These are phyloP conservation scores for silkworm (Bombyx mori) DNA, from an alignment of 1,140 invertebrate genomes.

Conservation along the genomic window DNA sequence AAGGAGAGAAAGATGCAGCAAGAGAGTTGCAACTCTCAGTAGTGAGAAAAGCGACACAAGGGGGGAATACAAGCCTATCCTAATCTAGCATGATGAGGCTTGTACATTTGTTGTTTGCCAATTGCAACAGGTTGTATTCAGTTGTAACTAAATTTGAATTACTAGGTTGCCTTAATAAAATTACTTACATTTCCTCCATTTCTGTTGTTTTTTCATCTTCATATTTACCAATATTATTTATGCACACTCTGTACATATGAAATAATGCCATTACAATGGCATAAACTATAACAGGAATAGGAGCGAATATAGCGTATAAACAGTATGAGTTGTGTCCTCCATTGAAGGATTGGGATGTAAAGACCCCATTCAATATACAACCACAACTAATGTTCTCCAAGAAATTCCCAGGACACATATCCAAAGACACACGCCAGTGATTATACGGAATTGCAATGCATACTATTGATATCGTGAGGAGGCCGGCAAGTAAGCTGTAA, in stretches of 20 bases:
- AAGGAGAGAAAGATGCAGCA: too few species aligned
- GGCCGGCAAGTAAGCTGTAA: conserved; percentile 66
- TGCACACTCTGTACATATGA: conserved; percentile 78
- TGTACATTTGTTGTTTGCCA: too few species aligned
- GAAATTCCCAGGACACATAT: conserved; percentile 72
- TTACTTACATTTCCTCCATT: conserved; percentile 72
- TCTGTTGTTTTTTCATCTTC: conserved; percentile 65
- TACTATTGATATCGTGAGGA: conserved; percentile 70
- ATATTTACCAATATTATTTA: conserved; percentile 70
- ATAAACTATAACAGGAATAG: conserved; percentile 71
- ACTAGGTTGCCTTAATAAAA: too few species aligned
- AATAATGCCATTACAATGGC: conserved; percentile 73
- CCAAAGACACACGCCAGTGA: conserved; percentile 76
- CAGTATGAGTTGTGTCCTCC: conserved; percentile 77
- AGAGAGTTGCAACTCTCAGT: too few species aligned
- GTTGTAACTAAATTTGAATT: too few species aligned
- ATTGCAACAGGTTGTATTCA: too few species aligned
- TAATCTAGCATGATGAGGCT: too few species aligned
- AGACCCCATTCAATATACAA: conserved; percentile 77
- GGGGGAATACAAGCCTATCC: too few species aligned
- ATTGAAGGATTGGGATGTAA: conserved; percentile 73
- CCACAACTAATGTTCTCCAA: conserved; percentile 74
- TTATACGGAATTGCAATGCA: conserved; percentile 75
- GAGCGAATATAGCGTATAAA: conserved; percentile 74
- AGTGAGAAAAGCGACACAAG: too few species aligned